Evolutionary conservation across 1,140 invertebrate genomes (phyloP).

Genomic region (Reticulitermes speratus): DNA sequence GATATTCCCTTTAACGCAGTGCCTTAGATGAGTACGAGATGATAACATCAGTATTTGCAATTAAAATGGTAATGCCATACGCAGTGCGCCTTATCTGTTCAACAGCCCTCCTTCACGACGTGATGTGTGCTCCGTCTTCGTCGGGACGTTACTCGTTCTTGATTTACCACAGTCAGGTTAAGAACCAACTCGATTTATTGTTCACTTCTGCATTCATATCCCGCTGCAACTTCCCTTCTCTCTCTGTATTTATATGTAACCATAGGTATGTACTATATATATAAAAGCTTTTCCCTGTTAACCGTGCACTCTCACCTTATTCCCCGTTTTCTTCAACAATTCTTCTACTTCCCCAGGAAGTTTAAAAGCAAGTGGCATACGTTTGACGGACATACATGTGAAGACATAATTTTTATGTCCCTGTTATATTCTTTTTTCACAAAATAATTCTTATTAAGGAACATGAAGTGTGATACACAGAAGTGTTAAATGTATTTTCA

Average conservation of each 20-base stretch:
- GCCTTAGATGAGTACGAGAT: background rate
- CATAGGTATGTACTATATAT: background rate
- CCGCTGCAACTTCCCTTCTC: background rate
- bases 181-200: constrained; percentile 1
- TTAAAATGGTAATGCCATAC: background rate
- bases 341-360: background rate
- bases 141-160: background rate
- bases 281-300: background rate
- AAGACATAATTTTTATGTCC: background rate
- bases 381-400: background rate
- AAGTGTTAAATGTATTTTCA: too few species aligned
- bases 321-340: background rate
- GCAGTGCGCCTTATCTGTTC: background rate
- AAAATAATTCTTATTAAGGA: too few species aligned
- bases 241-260: background rate
- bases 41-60: constrained; percentile 5
- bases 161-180: background rate
- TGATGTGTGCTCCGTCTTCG: background rate
- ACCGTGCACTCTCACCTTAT: background rate
- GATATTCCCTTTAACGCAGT: background rate
- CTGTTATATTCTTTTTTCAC: too few species aligned
- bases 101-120: background rate
- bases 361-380: background rate
- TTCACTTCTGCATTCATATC: constrained; percentile 2
- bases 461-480: too few species aligned